Percentiles rank a stretch among this genome's conserved stretches.
These are phyloP conservation scores for Parazoanthus swiftii DNA, from an alignment of 92 coral and sea anemone genomes.

Conservation along the genomic window DNA sequence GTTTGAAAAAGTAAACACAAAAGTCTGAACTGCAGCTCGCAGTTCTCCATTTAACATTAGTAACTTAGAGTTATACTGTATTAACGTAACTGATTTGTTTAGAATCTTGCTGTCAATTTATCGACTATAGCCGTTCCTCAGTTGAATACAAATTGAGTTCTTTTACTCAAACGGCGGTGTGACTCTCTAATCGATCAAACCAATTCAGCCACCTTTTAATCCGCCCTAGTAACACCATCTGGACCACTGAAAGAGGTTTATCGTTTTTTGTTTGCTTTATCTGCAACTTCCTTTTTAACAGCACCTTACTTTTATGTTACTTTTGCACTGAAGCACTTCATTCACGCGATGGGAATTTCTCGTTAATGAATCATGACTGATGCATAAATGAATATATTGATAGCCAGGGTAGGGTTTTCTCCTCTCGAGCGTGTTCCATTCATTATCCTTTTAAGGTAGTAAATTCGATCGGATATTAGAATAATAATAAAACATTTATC, in stretches of 20 bases:
- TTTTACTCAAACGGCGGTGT: background rate
- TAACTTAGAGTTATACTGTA: conserved; percentile 1
- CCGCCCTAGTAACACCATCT: conserved; percentile 16
- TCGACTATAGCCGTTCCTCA: conserved; percentile 10
- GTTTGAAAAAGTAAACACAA: no score
- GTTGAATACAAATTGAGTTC: conserved; percentile 6
- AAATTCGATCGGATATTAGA: background rate
- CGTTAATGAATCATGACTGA: conserved; percentile 10
- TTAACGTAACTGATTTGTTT: conserved; percentile 9
- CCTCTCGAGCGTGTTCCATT: conserved; percentile 14
- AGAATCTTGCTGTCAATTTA: conserved; percentile 6
- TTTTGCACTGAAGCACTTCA: conserved; percentile 2
- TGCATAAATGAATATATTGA: background rate
- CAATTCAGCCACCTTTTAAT: no score
- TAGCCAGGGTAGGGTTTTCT: background rate
- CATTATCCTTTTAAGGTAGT: background rate
- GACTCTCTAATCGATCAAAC: no score
- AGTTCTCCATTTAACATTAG: conserved; percentile 12
- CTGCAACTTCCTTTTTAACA: conserved; percentile 10
- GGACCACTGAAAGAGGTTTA: conserved; percentile 9
- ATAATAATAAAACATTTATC: background rate
- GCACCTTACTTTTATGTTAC: conserved; percentile 14
- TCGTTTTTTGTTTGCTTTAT: conserved; percentile 9
- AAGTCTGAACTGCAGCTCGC: background rate
- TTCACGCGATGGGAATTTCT: background rate